phyloP scores from a whole-genome alignment of 1,140 invertebrate species.

The Drosophila seguyi region DNA sequence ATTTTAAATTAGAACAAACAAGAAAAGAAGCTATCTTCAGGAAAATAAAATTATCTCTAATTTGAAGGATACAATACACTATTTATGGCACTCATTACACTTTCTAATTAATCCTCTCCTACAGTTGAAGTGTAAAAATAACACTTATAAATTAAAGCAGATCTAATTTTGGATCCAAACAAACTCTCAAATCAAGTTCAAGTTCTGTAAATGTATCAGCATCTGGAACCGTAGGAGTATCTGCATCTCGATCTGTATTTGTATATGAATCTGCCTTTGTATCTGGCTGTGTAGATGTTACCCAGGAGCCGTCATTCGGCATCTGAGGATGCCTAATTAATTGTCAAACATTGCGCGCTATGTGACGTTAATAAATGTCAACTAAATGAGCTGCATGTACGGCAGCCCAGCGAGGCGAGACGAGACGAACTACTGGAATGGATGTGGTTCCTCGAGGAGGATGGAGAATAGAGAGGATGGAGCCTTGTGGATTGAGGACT shows the following conservation, averaged over 20 bases:
- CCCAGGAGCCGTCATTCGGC: constrained; percentile 48
- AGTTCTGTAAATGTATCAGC: constrained; percentile 17
- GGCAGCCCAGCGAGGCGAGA: constrained; percentile 39
- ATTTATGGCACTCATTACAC: too few relatives aligned
- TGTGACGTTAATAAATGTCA: constrained; percentile 83
- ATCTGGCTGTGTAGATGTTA: constrained; percentile 7
- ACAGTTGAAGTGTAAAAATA: constrained; percentile 20
- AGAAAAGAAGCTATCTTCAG: too few relatives aligned
- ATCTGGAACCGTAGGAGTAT: constrained; percentile 7
- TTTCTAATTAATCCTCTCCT: not conserved
- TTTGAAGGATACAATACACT: too few relatives aligned
- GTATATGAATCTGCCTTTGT: constrained; percentile 16
- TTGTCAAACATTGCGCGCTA: constrained; percentile 81
- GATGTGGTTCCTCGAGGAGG: constrained; percentile 21
- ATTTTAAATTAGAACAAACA: too few relatives aligned
- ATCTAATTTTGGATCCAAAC: constrained; percentile 32
- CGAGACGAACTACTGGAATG: constrained; percentile 47
- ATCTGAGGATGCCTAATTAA: constrained; percentile 72
- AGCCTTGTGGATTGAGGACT: not conserved
- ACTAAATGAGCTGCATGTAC: constrained; percentile 82
- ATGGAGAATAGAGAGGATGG: constrained; percentile 4
- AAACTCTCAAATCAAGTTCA: constrained; percentile 38
- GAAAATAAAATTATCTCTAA: too few relatives aligned
- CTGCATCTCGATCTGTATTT: constrained; percentile 4
- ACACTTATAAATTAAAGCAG: constrained; percentile 52